A percentile compares a stretch with the other conserved stretches of the same genome.
These are phyloP conservation scores for Pocota personata DNA, from an alignment of 2,888 invertebrate species.

Conservation along the genomic window DNA sequence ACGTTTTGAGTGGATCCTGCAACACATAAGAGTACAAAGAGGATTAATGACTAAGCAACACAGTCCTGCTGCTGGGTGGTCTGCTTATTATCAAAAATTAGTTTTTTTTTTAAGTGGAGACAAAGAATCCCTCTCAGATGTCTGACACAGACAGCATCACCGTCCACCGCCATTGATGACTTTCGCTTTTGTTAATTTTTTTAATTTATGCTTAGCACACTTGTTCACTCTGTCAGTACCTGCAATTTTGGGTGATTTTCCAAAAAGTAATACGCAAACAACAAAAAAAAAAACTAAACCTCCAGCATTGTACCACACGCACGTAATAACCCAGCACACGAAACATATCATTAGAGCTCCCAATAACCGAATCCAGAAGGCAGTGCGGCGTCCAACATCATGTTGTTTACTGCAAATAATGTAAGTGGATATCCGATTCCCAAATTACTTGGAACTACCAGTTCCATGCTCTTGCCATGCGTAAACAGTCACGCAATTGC, in stretches of 20 bases:
- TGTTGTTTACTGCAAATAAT: neutral
- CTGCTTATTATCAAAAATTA: neutral
- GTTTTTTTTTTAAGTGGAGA: neutral
- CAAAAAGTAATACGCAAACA: neutral
- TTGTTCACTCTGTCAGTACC: constrained; percentile 26
- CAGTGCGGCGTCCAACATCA: neutral
- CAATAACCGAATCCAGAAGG: constrained; percentile 25
- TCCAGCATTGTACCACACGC: constrained; percentile 40
- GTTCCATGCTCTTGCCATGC: constrained; percentile 22
- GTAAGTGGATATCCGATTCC: constrained; percentile 44
- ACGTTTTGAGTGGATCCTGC: neutral
- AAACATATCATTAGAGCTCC: constrained; percentile 62
- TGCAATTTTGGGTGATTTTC: constrained; percentile 28
- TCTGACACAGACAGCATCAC: neutral
- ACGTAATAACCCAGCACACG: constrained; percentile 5
- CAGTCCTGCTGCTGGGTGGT: constrained; percentile 38
- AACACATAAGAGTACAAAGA: neutral
- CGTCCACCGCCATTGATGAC: neutral
- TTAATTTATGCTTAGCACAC: constrained; percentile 11
- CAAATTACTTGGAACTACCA: constrained; percentile 47
- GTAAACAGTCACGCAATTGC: constrained; percentile 49
- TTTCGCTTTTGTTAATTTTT: constrained; percentile 41
- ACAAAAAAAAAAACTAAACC: neutral
- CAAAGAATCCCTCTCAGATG: too few relatives aligned
- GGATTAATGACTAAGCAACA: constrained; percentile 20